Evolutionary conservation across 92 coral and sea anemone species (phyloP).

Genomic region (Epizoanthus rinbou): DNA sequence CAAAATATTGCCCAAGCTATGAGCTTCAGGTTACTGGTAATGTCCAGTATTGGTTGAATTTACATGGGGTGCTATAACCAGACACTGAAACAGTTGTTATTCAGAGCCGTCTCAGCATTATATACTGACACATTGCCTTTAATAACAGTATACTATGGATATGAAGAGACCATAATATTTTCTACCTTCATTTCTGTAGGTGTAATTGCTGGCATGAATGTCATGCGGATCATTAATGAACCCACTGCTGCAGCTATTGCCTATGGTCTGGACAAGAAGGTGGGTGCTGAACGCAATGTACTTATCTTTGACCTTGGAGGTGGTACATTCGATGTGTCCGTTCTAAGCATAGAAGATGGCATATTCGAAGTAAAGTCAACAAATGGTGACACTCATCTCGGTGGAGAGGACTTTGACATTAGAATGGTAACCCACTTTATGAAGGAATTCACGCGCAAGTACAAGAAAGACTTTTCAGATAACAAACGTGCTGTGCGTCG

Average conservation of each 20-base stretch:
- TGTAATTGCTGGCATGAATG: conserved; percentile 79
- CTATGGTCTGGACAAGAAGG: conserved; percentile 76
- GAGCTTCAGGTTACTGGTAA: no score
- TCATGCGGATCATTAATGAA: conserved; percentile 78
- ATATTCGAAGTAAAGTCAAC: conserved; percentile 84
- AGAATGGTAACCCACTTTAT: conserved; percentile 66
- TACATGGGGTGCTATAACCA: no score
- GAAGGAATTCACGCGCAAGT: conserved; percentile 58
- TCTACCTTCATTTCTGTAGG: conserved; percentile 21
- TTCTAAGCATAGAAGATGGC: conserved; percentile 81
- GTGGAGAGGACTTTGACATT: conserved; percentile 82
- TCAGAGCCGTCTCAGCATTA: no score
- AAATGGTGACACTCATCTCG: conserved; percentile 76
- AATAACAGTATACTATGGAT: no score
- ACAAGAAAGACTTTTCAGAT: conserved; percentile 73
- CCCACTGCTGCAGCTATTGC: conserved; percentile 90
- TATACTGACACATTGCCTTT: no score
- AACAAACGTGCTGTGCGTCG: conserved; percentile 79
- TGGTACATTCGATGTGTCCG: conserved; percentile 83
- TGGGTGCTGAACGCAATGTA: conserved; percentile 63
- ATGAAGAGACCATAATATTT: no score
- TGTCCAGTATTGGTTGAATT: no score
- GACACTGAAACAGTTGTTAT: no score
- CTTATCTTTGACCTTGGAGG: conserved; percentile 83
- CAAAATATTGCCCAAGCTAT: no score